Conservation (phyloP, 2,888 invertebrate genomes). For the Acanthosepion pharaonis region DNA sequence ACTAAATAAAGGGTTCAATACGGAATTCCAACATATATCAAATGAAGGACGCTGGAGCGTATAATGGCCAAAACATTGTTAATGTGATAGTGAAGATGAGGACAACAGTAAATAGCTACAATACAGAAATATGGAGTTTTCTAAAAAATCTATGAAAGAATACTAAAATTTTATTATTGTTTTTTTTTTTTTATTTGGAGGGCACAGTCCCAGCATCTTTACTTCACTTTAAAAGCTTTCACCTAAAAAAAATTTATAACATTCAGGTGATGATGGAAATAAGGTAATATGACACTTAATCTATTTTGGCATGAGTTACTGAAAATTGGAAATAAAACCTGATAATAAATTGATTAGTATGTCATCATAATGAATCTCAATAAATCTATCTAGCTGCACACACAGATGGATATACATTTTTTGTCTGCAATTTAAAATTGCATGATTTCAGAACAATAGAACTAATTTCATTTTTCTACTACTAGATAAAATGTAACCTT, state of each 20-base stretch:
- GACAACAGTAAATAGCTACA: no score
- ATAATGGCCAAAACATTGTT: no score
- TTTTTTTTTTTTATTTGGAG: no score
- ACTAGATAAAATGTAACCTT: background rate
- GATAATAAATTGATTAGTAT: background rate
- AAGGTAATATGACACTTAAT: background rate
- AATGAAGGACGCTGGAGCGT: no score
- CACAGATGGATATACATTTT: background rate
- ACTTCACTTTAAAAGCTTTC: background rate
- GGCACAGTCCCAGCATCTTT: background rate
- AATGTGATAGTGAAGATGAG: no score
- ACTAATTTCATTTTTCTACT: background rate
- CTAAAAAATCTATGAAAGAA: background rate
- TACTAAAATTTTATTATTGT: background rate
- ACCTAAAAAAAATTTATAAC: background rate
- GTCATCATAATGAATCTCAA: no score
- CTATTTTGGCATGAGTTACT: background rate
- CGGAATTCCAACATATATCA: no score
- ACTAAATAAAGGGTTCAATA: no score
- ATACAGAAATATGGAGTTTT: background rate
- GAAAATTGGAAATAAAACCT: background rate
- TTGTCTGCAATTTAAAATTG: background rate
- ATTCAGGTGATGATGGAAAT: background rate
- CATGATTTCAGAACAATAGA: background rate
- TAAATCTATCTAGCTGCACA: no score